Evolutionary conservation across 2,113 vertebrate species (phyloP).

Genomic region (Paracanthobrama guichenoti): DNA sequence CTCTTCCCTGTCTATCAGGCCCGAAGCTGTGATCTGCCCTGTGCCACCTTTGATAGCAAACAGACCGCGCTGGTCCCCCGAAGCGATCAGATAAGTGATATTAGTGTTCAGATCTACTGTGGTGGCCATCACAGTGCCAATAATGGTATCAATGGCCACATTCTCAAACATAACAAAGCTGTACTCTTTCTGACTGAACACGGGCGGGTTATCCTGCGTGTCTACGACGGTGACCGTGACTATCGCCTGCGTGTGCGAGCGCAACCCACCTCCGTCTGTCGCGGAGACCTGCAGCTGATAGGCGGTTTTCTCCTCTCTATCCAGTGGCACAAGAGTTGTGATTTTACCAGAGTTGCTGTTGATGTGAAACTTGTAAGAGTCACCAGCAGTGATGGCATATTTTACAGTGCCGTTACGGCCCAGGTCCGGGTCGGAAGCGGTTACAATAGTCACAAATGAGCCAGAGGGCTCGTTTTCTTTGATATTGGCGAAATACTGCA

Average conservation of each 20-base stretch:
- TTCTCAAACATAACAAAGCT: conserved; percentile 99
- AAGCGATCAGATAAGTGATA: conserved; percentile 92
- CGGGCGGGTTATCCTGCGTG: conserved; percentile 93
- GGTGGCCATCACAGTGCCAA: conserved; percentile 91
- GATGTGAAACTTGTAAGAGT: conserved; percentile 87
- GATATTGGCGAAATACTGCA: conserved; percentile 95
- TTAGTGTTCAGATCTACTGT: conserved; percentile 92
- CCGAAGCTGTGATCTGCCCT: conserved; percentile 86
- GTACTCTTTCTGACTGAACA: conserved; percentile 87
- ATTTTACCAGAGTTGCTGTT: conserved; percentile 85
- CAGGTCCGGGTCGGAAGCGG: conserved; percentile 89
- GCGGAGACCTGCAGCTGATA: conserved; percentile 92
- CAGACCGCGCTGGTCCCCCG: conserved; percentile 88
- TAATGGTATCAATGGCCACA: conserved; percentile 79
- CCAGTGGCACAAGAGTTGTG: conserved; percentile 85
- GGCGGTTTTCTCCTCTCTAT: conserved; percentile 91
- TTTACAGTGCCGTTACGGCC: conserved; percentile 89
- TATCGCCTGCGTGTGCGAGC: conserved; percentile 86
- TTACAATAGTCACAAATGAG: conserved; percentile 85
- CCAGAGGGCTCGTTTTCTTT: conserved; percentile 93
- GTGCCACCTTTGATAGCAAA: conserved; percentile 81
- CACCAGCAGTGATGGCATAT: conserved; percentile 90
- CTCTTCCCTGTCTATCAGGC: conserved; percentile 91
- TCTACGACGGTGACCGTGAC: conserved; percentile 94
- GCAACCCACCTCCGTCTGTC: conserved; percentile 86